Percentiles rank a stretch among this genome's conserved stretches.
Evolutionary conservation across 2,113 vertebrate species (phyloP).

Genomic region (Cyphomyrus discorhynchus): DNA sequence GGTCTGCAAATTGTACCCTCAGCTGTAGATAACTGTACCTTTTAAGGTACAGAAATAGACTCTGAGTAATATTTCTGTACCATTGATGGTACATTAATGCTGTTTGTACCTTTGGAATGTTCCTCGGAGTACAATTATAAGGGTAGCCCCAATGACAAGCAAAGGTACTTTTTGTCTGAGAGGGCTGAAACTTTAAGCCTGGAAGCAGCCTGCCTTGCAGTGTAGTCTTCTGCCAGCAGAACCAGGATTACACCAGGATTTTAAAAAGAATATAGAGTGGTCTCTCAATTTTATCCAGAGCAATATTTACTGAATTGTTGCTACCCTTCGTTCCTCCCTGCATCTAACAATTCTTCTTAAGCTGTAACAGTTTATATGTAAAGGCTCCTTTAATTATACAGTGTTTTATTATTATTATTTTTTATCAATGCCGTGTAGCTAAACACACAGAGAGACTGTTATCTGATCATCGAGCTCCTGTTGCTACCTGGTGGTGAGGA

Average conservation of each 20-base stretch:
- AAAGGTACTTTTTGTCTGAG: too few species aligned
- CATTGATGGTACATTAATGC: too few species aligned
- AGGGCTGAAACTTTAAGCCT: not conserved
- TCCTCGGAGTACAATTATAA: too few species aligned
- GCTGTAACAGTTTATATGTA: not conserved
- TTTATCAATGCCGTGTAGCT: not conserved
- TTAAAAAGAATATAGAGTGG: not conserved
- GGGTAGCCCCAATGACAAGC: too few species aligned
- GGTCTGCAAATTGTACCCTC: too few species aligned
- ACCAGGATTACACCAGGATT: not conserved
- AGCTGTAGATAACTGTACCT: too few species aligned
- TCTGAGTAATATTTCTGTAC: too few species aligned
- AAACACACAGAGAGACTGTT: not conserved
- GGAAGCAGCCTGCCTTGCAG: not conserved
- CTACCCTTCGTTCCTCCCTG: not conserved
- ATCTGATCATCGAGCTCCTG: not conserved
- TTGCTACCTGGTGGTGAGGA: conserved; percentile 89
- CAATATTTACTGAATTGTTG: not conserved
- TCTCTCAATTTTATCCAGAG: not conserved
- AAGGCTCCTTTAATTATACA: not conserved
- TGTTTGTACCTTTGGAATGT: too few species aligned
- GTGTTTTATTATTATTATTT: not conserved
- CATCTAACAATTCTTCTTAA: not conserved
- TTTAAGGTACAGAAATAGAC: too few species aligned
- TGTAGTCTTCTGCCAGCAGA: not conserved